Conservation (phyloP, 2,113 vertebrate genomes). For the Nycticryphes semicollaris region DNA sequence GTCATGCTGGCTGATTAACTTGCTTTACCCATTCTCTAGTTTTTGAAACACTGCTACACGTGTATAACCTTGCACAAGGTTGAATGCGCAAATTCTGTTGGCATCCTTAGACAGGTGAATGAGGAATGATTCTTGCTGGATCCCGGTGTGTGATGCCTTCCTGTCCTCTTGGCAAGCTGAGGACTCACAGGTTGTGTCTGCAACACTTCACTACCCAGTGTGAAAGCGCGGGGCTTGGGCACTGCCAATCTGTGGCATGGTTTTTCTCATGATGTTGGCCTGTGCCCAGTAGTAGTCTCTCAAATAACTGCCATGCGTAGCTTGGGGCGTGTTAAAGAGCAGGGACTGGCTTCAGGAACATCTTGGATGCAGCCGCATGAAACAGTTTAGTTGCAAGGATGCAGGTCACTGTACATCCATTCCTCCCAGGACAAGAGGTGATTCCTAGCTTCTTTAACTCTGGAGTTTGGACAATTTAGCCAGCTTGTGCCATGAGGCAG, state of each 20-base stretch:
- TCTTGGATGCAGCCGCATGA: background rate
- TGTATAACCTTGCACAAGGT: background rate
- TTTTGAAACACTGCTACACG: background rate
- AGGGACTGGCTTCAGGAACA: background rate
- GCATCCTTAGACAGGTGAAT: background rate
- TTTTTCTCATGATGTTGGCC: background rate
- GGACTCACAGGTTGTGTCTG: background rate
- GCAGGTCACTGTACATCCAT: background rate
- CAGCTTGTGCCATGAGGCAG: background rate
- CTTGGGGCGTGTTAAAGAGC: background rate
- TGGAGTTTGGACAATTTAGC: background rate
- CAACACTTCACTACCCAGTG: background rate
- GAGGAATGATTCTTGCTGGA: background rate
- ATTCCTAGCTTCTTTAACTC: background rate
- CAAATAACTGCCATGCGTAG: background rate
- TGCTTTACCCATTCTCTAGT: background rate
- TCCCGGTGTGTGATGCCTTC: fast-evolving
- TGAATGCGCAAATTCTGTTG: background rate
- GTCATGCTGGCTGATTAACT: background rate
- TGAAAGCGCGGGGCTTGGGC: background rate
- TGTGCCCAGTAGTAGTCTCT: fast-evolving
- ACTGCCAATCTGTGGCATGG: background rate
- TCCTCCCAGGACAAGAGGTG: background rate
- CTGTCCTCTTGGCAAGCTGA: background rate
- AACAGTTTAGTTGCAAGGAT: background rate